These are phyloP conservation scores for Pasiphila rectangulata DNA, from an alignment of 2,888 invertebrate genomes.

Conservation along the genomic window DNA sequence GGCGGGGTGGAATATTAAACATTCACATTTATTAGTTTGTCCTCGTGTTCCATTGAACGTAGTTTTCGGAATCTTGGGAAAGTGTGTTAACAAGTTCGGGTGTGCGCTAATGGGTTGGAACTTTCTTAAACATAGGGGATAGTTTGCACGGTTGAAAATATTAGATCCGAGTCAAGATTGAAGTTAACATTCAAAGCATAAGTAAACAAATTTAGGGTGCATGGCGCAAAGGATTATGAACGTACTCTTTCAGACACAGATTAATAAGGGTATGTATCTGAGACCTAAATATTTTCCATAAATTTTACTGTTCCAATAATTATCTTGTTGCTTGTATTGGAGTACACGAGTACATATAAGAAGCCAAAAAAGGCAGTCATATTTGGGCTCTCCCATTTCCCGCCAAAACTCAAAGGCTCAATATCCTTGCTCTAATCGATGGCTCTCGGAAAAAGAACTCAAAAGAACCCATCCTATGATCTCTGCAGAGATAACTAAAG, in stretches of 20 bases:
- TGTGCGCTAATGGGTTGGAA: constrained; percentile 54
- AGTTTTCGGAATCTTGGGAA: constrained; percentile 72
- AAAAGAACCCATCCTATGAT: constrained; percentile 59
- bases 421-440: constrained; percentile 45
- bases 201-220: too few relatives aligned
- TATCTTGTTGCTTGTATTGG: constrained; percentile 7
- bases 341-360: constrained; percentile 15
- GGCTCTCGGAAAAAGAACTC: constrained; percentile 57
- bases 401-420: constrained; percentile 30
- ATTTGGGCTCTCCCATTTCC: constrained; percentile 18
- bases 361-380: constrained; percentile 23
- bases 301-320: not conserved
- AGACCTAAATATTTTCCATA: too few relatives aligned
- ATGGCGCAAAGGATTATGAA: too few relatives aligned
- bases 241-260: too few relatives aligned
- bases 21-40: constrained; percentile 80
- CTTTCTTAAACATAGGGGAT: constrained; percentile 28
- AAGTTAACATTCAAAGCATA: too few relatives aligned
- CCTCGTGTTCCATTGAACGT: constrained; percentile 75
- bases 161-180: too few relatives aligned
- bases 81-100: constrained; percentile 64
- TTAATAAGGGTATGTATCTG: too few relatives aligned
- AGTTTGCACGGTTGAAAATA: constrained; percentile 4
- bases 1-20: constrained; percentile 70
- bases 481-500: constrained; percentile 65